A percentile compares a stretch with the other conserved stretches of the same genome.
These are phyloP conservation scores for Hoplodrina ambigua DNA, from an alignment of 2,888 invertebrate species.

Conservation along the genomic window DNA sequence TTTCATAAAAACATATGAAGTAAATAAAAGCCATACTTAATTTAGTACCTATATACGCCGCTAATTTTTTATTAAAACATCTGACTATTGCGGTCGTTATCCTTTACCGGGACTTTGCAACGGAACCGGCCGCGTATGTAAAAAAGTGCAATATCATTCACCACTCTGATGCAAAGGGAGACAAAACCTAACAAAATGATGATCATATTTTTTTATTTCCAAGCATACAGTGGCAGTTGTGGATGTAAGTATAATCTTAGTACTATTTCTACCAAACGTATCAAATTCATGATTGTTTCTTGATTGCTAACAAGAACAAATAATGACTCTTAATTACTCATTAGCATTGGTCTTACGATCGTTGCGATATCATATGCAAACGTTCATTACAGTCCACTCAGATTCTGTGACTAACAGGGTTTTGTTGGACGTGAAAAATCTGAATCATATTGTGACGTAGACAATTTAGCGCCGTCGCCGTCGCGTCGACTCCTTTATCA, in stretches of 20 bases:
- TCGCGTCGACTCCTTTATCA: constrained; percentile 10
- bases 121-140: too few species aligned
- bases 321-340: constrained; percentile 56
- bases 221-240: constrained; percentile 41
- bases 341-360: constrained; percentile 40
- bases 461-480: constrained; percentile 14
- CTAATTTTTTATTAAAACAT: too few species aligned
- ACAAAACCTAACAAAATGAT: not conserved
- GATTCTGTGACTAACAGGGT: constrained; percentile 49
- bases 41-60: too few species aligned
- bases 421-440: constrained; percentile 38
- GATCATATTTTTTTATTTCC: constrained; percentile 34
- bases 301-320: constrained; percentile 47
- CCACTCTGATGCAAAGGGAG: not conserved
- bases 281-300: constrained; percentile 24
- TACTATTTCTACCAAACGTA: not conserved
- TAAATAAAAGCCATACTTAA: not conserved
- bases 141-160: not conserved
- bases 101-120: too few species aligned
- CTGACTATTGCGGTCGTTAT: too few species aligned
- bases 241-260: constrained; percentile 33
- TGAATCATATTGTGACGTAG: constrained; percentile 57
- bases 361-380: constrained; percentile 53
- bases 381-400: constrained; percentile 33
- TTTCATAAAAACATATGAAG: not conserved